Evolutionary conservation across 2,888 invertebrate genomes (phyloP).

Genomic region (Phyllotreta cruciferae): DNA sequence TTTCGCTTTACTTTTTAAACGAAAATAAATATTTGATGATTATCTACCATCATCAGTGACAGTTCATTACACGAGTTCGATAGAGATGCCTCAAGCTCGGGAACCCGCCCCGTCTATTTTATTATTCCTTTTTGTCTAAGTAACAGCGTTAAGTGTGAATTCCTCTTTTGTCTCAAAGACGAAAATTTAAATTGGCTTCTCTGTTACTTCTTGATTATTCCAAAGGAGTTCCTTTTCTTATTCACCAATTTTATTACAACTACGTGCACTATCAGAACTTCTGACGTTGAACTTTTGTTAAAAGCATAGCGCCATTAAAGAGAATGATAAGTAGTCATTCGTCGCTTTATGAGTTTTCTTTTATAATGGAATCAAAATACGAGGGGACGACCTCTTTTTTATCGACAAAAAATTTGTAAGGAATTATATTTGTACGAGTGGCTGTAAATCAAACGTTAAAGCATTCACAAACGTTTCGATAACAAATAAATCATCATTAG

Average conservation of each 20-base stretch:
- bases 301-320: conserved; percentile 27
- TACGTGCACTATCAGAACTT: conserved; percentile 35
- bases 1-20: conserved; percentile 3
- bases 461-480: no score
- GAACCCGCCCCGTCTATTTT: conserved; percentile 12
- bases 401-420: no score
- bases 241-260: conserved; percentile 35
- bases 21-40: conserved; percentile 23
- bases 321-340: conserved; percentile 29
- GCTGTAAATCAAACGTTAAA: no score
- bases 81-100: conserved; percentile 6
- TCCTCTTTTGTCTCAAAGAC: conserved; percentile 33
- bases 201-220: conserved; percentile 33
- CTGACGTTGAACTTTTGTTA: conserved; percentile 30
- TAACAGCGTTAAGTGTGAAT: conserved; percentile 26
- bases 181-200: conserved; percentile 36
- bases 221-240: conserved; percentile 34
- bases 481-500: no score
- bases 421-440: no score
- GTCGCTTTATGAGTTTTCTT: conserved; percentile 23
- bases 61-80: conserved; percentile 26
- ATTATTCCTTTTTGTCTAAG: conserved; percentile 22
- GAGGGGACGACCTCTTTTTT: background rate
- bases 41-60: conserved; percentile 26
- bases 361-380: conserved; percentile 19